These are phyloP conservation scores for Pangasianodon hypophthalmus DNA, from an alignment of 2,113 vertebrate species.

Conservation along the genomic window DNA sequence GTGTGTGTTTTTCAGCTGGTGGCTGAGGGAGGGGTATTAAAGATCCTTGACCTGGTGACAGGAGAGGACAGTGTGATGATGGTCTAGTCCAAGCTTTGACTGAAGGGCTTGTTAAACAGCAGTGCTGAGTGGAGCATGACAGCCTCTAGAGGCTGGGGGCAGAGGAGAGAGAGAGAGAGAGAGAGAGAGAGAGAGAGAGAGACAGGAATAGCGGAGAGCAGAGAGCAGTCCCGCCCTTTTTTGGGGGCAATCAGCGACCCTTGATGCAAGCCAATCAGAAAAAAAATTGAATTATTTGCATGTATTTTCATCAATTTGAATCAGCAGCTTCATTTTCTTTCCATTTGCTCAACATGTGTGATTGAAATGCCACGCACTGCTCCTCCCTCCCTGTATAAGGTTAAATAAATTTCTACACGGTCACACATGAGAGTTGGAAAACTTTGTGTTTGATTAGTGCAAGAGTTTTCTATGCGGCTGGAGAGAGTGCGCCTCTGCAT, in stretches of 20 bases:
- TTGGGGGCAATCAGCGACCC: constrained; percentile 48
- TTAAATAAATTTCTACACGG: constrained; percentile 46
- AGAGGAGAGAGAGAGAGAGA: not conserved
- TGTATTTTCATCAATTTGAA: constrained; percentile 57
- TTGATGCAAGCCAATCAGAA: constrained; percentile 57
- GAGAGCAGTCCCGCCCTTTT: constrained; percentile 30
- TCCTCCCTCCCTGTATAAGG: constrained; percentile 17
- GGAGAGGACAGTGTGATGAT: constrained; percentile 35
- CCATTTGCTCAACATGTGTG: constrained; percentile 49
- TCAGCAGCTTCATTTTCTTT: constrained; percentile 53
- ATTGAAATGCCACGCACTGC: constrained; percentile 40
- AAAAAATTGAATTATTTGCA: constrained; percentile 36
- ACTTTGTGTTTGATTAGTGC: constrained; percentile 43
- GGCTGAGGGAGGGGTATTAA: constrained; percentile 40
- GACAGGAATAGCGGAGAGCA: too few species aligned
- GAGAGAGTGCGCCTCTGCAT: not conserved
- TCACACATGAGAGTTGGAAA: constrained; percentile 28
- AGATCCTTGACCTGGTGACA: constrained; percentile 38
- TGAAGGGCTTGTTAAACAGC: constrained; percentile 46
- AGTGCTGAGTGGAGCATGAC: constrained; percentile 14
- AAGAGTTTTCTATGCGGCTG: constrained; percentile 1
- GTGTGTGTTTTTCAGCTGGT: not conserved
- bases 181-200: not conserved
- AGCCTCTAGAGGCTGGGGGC: constrained; percentile 19
- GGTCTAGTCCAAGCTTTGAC: constrained; percentile 21